A percentile compares a stretch with the other conserved stretches of the same genome.
Conservation (phyloP, 2,888 invertebrate species). For the Rhagophthalmus giganteus region DNA sequence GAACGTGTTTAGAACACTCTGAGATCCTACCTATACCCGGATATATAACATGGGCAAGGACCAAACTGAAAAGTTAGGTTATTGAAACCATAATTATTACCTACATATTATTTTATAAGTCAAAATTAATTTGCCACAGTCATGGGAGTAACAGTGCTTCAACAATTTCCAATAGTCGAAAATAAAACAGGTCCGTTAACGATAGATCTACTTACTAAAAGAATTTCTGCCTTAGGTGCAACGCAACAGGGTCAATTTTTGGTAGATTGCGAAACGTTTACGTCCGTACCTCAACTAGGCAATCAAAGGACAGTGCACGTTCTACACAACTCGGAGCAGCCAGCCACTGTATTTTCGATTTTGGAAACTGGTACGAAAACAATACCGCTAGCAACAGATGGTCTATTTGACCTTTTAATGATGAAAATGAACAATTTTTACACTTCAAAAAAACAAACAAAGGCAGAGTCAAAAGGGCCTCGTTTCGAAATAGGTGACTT, state of each 20-base stretch:
- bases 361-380: constrained; percentile 85
- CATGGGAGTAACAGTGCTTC: constrained; percentile 74
- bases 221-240: constrained; percentile 84
- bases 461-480: constrained; percentile 83
- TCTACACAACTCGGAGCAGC: constrained; percentile 94
- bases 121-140: too few relatives aligned
- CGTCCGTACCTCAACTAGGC: constrained; percentile 75
- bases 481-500: constrained; percentile 89
- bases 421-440: constrained; percentile 86
- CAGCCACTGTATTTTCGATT: constrained; percentile 90
- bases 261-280: constrained; percentile 94
- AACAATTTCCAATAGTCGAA: constrained; percentile 85
- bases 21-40: too few relatives aligned
- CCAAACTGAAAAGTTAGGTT: constrained; percentile 34
- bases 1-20: too few relatives aligned
- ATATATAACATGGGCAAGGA: too few relatives aligned
- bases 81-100: too few relatives aligned
- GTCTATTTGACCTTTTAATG: constrained; percentile 88
- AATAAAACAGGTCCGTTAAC: constrained; percentile 89
- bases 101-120: too few relatives aligned
- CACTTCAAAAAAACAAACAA: constrained; percentile 85
- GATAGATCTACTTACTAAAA: constrained; percentile 83
- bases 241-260: constrained; percentile 85
- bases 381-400: constrained; percentile 87
- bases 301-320: constrained; percentile 84